Base-by-base conservation (phyloP, 2,888 invertebrate genomes). In the Lissonota sp. region DNA sequence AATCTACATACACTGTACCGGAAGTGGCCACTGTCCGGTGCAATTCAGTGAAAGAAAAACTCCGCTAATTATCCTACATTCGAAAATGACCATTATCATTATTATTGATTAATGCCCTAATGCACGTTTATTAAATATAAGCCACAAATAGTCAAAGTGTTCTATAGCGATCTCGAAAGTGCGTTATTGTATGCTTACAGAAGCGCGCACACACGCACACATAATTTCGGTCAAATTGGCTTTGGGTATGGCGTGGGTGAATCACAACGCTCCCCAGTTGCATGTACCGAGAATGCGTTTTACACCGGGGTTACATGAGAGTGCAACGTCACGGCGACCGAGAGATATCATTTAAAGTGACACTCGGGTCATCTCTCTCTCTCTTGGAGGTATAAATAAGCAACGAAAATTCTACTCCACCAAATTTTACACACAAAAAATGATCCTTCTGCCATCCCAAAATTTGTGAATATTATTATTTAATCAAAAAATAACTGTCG, bases 321-420 rank as follows among this genome's bases (percentile, higher is more conserved):
- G 72, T 73, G 70, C 76, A 80, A 39, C 76, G 71, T 80, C 80
- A 72, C 8, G 66, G 72, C 66, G 60, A 74, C n/a, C 60, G 63
- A 71, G 62, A 80, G 80, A 76, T 76, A 67, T 80, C 80, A 80
- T 80, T 80, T 67, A 49, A 70, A 46, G 64, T 71, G 71, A 80
- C 75, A 76, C 80, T 66, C 71, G 71, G 70, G 80, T 79, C 79
- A 70, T 70, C 74, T 60, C 64, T 44, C 44, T 69, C 55, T 62
- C 26, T 39, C 6, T 37, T 26, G 26, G n/a, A n/a, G n/a, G n/a
- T 55, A 39, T 37, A 37, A 6, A 57, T 26, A 37, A 3, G 26
- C 26, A 26, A 26, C 26, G 26, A 26, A 3, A 26, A 26, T 26
- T 26, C 26, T 26, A 26, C 26, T 26, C 26, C 26, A 26, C 26